Percentiles rank a stretch among this genome's conserved stretches.
These are phyloP conservation scores for Hemichromis elongatus DNA, from an alignment of 2,113 vertebrate species.

Conservation along the genomic window DNA sequence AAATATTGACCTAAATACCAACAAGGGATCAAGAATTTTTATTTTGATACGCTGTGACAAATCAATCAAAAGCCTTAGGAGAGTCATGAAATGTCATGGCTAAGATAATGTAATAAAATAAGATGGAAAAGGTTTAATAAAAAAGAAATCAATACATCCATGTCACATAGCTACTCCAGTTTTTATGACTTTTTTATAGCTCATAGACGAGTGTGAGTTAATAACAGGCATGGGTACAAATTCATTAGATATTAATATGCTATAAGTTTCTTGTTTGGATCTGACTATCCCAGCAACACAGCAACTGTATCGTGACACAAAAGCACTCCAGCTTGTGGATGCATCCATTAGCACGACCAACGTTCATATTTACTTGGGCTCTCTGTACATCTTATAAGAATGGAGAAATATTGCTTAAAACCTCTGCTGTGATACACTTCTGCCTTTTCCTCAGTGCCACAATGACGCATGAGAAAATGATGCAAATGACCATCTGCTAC, in stretches of 20 bases:
- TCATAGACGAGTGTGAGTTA: neutral
- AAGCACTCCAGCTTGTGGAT: neutral
- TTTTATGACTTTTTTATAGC: neutral
- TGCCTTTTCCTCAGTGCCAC: neutral
- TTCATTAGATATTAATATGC: neutral
- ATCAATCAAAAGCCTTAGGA: constrained; percentile 20
- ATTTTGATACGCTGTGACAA: constrained; percentile 21
- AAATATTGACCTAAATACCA: constrained; percentile 55
- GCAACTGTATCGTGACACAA: neutral
- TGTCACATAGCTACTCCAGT: neutral
- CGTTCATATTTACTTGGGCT: neutral
- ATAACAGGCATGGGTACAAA: neutral
- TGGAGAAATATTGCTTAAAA: neutral
- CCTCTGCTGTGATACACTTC: neutral
- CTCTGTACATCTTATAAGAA: neutral
- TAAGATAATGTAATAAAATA: neutral
- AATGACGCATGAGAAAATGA: neutral
- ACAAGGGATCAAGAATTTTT: constrained; percentile 8
- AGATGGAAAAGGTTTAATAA: constrained; percentile 7
- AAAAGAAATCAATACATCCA: neutral
- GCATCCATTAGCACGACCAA: neutral
- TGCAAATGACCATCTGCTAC: constrained; percentile 45
- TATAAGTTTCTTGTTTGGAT: neutral
- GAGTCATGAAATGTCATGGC: neutral
- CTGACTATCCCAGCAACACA: neutral